Percentiles rank a stretch among this genome's conserved stretches.
phyloP scores from a whole-genome alignment of 2,113 vertebrate species.

The Amazona vittata region DNA sequence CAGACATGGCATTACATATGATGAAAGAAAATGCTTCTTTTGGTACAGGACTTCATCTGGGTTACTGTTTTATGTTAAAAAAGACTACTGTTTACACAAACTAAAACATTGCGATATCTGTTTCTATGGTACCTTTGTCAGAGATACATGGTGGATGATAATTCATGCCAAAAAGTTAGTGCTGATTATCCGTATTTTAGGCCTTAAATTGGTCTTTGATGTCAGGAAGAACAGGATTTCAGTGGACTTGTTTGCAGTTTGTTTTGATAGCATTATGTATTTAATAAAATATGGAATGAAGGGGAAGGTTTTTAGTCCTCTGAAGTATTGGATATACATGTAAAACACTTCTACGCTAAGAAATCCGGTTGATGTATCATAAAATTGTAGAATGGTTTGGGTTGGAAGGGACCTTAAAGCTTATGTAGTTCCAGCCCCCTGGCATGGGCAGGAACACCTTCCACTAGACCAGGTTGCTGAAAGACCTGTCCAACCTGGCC shows the following conservation, averaged over 20 bases:
- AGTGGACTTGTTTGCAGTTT: not conserved
- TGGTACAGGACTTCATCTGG: constrained; percentile 11
- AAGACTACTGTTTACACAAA: not conserved
- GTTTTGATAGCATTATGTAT: not conserved
- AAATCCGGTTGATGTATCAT: not conserved
- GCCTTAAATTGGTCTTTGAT: not conserved
- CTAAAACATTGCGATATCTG: not conserved
- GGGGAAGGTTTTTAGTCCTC: not conserved
- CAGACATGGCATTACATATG: constrained; percentile 18
- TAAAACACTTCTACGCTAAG: not conserved
- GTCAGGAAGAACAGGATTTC: not conserved
- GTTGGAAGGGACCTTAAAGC: not conserved
- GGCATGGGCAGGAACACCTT: not conserved
- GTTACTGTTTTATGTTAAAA: constrained; percentile 42
- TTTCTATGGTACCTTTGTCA: constrained; percentile 1
- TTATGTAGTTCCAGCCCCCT: not conserved
- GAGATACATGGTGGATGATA: not conserved
- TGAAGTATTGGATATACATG: not conserved
- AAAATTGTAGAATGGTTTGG: not conserved
- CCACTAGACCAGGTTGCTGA: not conserved
- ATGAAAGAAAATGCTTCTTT: constrained; percentile 38
- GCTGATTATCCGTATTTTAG: not conserved
- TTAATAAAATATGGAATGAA: not conserved
- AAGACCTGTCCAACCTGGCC: not conserved
- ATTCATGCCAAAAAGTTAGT: not conserved